phyloP scores from a whole-genome alignment of 2,888 invertebrate genomes.

The Plebejus melissa region DNA sequence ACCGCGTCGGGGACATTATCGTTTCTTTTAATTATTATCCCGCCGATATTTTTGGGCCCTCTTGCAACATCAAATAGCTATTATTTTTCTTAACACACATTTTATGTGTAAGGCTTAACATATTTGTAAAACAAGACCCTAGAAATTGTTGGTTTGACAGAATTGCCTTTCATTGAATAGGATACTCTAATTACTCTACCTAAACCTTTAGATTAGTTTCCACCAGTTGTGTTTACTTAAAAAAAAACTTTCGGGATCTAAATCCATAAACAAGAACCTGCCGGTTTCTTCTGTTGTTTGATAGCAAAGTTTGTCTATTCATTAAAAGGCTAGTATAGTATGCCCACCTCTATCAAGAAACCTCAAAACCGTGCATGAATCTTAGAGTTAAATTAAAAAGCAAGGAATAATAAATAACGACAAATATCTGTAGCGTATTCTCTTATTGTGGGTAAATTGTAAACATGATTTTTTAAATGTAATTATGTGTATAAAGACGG shows the following conservation, averaged over 20 bases:
- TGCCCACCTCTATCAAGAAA: no score
- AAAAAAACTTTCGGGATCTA: no score
- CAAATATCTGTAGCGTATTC: background rate
- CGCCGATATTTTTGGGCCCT: conserved; percentile 66
- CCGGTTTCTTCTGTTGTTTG: no score
- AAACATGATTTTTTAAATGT: conserved; percentile 34
- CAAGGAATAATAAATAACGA: background rate
- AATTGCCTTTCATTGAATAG: no score
- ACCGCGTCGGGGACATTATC: conserved; percentile 74
- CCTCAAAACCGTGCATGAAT: no score
- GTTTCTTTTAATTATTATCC: conserved; percentile 79
- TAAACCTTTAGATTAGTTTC: no score
- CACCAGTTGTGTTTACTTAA: no score
- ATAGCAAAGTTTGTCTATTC: no score
- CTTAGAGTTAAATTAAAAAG: background rate
- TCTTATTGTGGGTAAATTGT: conserved; percentile 19
- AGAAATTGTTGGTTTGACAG: background rate
- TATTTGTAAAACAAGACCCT: background rate
- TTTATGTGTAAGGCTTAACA: conserved; percentile 11
- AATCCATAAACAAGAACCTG: no score
- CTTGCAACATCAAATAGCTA: conserved; percentile 37
- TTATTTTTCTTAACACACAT: conserved; percentile 29
- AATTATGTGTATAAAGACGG: conserved; percentile 41
- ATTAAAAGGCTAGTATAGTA: no score
- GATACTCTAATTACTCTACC: no score